Evolutionary conservation across 2,797 vertebrate genomes (phyloP).

Genomic region (Pipistrellus pygmaeus): DNA sequence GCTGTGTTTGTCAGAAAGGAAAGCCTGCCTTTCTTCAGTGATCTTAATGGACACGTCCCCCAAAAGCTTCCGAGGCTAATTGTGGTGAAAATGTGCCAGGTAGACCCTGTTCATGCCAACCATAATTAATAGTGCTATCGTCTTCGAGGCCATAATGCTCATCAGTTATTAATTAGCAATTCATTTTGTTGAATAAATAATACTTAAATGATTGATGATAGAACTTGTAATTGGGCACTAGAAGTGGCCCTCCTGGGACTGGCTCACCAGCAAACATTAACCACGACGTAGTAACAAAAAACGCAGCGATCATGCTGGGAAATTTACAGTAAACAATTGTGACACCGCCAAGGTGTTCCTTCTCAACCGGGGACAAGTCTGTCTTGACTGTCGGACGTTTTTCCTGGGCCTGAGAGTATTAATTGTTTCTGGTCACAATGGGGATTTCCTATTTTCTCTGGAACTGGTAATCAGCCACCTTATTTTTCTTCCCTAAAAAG

Average conservation of each 20-base stretch:
- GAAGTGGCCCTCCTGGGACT: conserved; percentile 93
- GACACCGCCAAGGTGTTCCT: conserved; percentile 82
- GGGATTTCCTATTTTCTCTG: conserved; percentile 70
- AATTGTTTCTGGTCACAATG: conserved; percentile 70
- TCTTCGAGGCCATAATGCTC: conserved; percentile 99
- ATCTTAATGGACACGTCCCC: conserved; percentile 90
- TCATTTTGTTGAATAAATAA: conserved; percentile 99
- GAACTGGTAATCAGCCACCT: conserved; percentile 54
- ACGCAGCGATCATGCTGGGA: conserved; percentile 85
- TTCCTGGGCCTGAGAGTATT: conserved; percentile 30
- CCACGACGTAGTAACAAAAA: conserved; percentile 91
- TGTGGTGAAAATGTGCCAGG: conserved; percentile 91
- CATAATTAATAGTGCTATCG: conserved; percentile 98
- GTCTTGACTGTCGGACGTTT: conserved; percentile 50
- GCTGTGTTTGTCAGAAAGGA: conserved; percentile 82
- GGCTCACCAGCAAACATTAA: conserved; percentile 93
- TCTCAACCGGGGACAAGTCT: conserved; percentile 73
- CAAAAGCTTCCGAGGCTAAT: conserved; percentile 89
- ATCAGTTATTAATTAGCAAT: conserved; percentile 99
- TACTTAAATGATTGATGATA: conserved; percentile 99
- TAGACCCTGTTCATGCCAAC: conserved; percentile 91
- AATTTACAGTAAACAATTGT: conserved; percentile 85
- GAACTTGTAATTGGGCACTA: conserved; percentile 99
- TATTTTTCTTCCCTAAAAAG: neutral
- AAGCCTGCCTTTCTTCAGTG: conserved; percentile 79